These are phyloP conservation scores for Limnephilus auricula DNA, from an alignment of 2,888 invertebrate species.

Conservation along the genomic window DNA sequence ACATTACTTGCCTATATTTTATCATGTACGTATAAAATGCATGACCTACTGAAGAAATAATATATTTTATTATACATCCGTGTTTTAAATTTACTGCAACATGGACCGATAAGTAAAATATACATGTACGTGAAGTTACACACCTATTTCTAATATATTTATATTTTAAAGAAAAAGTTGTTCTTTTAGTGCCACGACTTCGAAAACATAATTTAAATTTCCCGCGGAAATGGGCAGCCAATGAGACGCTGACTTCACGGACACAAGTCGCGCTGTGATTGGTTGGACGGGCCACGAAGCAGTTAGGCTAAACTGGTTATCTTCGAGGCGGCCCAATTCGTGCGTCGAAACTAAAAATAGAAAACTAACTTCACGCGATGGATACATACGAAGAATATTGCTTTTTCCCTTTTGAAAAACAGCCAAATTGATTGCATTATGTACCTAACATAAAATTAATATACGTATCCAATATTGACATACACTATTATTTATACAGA, in stretches of 20 bases:
- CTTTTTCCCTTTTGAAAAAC: not conserved
- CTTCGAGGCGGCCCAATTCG: not conserved
- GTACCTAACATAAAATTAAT: not conserved
- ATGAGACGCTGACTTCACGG: not conserved
- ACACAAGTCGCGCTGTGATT: conserved; percentile 32
- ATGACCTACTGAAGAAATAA: not conserved
- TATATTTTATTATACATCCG: not conserved
- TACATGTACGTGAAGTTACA: not conserved
- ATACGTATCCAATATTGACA: not conserved
- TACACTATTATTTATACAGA: not conserved
- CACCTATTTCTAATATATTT: not conserved
- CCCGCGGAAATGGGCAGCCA: not conserved
- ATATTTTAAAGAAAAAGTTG: not conserved
- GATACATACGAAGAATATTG: not conserved
- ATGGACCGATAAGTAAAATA: not conserved
- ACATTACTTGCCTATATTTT: too few relatives aligned
- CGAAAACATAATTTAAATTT: conserved; percentile 16
- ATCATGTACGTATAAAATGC: too few relatives aligned
- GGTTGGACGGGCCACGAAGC: not conserved
- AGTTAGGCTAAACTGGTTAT: not conserved
- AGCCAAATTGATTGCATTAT: not conserved
- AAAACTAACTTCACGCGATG: not conserved
- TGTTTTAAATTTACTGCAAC: not conserved
- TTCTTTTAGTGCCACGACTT: not conserved
- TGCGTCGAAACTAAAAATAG: not conserved